Evolutionary conservation across 2,888 invertebrate genomes (phyloP).

Genomic region (Leucophenga maculata): DNA sequence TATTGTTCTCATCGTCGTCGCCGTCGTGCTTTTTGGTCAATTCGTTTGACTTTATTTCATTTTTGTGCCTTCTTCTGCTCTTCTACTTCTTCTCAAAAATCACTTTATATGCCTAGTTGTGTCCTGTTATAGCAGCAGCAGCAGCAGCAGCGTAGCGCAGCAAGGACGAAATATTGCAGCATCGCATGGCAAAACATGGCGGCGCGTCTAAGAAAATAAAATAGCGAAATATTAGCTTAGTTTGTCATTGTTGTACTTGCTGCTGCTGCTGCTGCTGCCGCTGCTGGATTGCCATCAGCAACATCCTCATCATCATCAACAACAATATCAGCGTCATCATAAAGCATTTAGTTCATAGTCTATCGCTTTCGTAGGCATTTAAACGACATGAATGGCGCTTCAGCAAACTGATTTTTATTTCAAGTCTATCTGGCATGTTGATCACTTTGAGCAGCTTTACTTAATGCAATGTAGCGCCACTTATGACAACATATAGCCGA

Average conservation of each 20-base stretch:
- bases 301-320: not conserved
- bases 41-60: not conserved
- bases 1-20: not conserved
- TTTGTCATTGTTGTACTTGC: conserved; percentile 5
- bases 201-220: conserved; percentile 13
- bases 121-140: no score
- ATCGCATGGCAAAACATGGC: conserved; percentile 6
- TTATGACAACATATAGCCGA: not conserved
- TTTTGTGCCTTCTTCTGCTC: not conserved
- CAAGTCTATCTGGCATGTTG: no score
- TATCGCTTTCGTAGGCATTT: not conserved
- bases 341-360: conserved; percentile 20
- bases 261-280: not conserved
- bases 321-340: conserved; percentile 14
- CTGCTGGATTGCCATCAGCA: not conserved
- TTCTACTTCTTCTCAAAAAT: not conserved
- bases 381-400: not conserved
- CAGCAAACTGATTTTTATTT: not conserved
- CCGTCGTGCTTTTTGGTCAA: not conserved
- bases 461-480: no score
- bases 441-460: no score
- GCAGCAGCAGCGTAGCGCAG: not conserved
- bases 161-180: not conserved
- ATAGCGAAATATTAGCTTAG: conserved; percentile 18
- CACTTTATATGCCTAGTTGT: not conserved